phyloP scores from a whole-genome alignment of 1,140 invertebrate species.

The Sarcophaga bullata region DNA sequence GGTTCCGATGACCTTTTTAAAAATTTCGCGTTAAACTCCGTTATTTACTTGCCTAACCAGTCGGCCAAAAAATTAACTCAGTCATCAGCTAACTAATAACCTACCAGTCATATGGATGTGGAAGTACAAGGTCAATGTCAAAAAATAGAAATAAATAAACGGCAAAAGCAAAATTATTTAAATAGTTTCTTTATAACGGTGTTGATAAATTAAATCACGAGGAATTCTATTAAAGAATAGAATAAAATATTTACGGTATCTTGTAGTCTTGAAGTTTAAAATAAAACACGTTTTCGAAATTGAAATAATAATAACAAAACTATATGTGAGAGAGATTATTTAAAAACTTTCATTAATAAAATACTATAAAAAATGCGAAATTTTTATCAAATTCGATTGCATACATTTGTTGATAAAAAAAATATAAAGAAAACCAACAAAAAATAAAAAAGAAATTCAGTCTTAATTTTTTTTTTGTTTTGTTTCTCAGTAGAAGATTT shows the following conservation, averaged over 20 bases:
- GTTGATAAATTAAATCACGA: not conserved
- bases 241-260: not conserved
- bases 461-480: not conserved
- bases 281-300: no score
- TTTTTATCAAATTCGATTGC: no score
- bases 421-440: not conserved
- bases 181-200: not conserved
- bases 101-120: conserved; percentile 5
- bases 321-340: no score
- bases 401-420: not conserved
- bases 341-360: no score
- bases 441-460: not conserved
- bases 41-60: not conserved
- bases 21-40: not conserved
- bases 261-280: no score
- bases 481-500: conserved; percentile 1
- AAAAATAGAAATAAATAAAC: not conserved
- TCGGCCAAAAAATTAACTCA: not conserved
- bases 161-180: not conserved
- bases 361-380: no score
- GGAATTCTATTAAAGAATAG: not conserved
- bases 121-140: conserved; percentile 17
- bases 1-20: no score
- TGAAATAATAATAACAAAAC: no score
- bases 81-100: not conserved